Base-by-base conservation (phyloP, 2,797 vertebrate genomes). In the Chlorospingus flavigularis region DNA sequence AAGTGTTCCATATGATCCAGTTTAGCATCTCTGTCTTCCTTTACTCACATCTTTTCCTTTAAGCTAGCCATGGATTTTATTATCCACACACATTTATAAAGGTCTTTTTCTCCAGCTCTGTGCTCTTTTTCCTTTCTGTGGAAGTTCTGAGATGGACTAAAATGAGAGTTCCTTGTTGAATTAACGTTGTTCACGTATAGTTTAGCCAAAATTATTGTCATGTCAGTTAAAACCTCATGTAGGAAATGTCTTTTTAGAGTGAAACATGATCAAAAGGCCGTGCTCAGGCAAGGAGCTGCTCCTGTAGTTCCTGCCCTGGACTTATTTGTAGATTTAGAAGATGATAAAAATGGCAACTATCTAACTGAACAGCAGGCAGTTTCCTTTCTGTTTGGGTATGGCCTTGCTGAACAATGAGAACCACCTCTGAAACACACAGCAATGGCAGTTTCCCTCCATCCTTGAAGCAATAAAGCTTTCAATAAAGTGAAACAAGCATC, bases 381-480 rank as follows among this genome's bases (percentile, higher is more conserved):
- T 93, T 75, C 76, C 48, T 92, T 90, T 94, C 73, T 74, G 21
- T 60, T 66, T 78, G 68, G 65, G 17, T 45, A 76, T 33, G 16
- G 48, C 61, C 72, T 63, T 83, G 50, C 88, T 63, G 63, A 95
- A 92, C 80, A 90, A 73, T 76, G 82, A 84, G 73, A 73, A 51
- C 42, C 6, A 4, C 58, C 70, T 93, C 85, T 91, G 87, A 86
- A 93, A 90, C 53, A 45, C 61, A 24, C 30, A 68, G 31, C 51
- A 92, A 66, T 4, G 15, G 53, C 81, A 88, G 24, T 35, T 86
- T 91, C 58, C 31, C 43, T 89, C 84, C 0, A 0, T 91, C 84
- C 82, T 94, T 88, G 70, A 86, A 93, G 86, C 70, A 91, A 68
- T 89, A 96, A 91, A 86, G 54, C 79, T 93, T 74, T 54, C 83